Evolutionary conservation across 2,888 invertebrate genomes (phyloP), one percentile per base, ranked within the genome.

Genomic region (Lasioglossum marginatum): DNA sequence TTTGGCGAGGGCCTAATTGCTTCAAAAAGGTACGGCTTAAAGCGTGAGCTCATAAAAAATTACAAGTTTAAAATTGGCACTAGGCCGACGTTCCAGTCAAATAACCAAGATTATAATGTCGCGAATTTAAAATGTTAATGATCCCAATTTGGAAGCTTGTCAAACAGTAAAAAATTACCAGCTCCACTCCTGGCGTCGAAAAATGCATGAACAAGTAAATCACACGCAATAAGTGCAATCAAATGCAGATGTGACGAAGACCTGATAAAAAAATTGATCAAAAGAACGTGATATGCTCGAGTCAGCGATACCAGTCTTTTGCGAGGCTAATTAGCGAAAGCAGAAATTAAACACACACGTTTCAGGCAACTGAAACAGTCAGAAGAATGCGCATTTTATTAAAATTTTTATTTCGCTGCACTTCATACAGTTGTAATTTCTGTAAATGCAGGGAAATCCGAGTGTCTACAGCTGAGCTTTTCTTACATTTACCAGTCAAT

Each of bases 71-170:
- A 63, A 63, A 63, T 63, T 63, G 63, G 63, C 63, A 14, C 63
- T 27, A n/a, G 57, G 57, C 31, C 63, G 63, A 23, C 63, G 63
- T 31, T 27, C 16, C 63, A 63, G 63, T 31, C 27, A 31, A 31
- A 16, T 31, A 63, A 63, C 16, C 27, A 31, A 63, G 31, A 63
- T 63, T 63, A 63, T 16, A 63, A 63, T 16, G 63, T 31, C 63
- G 63, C 2, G 16, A 31, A 31, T 63, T 63, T 63, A 63, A 63
- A 63, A 63, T 31, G 63, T 63, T 31, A 16, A 31, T 16, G 63
- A 31, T 63, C 63, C 31, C 16, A 63, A 63, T 63, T 63, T 63
- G 63, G 63, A 63, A 63, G 63, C 63, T 63, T 31, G 31, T 63
- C 63, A 63, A 63, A 31, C 63, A 31, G 31, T 63, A 31, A 63